Base-by-base conservation (phyloP, 2,888 invertebrate species). In the Eilema griseolum region DNA sequence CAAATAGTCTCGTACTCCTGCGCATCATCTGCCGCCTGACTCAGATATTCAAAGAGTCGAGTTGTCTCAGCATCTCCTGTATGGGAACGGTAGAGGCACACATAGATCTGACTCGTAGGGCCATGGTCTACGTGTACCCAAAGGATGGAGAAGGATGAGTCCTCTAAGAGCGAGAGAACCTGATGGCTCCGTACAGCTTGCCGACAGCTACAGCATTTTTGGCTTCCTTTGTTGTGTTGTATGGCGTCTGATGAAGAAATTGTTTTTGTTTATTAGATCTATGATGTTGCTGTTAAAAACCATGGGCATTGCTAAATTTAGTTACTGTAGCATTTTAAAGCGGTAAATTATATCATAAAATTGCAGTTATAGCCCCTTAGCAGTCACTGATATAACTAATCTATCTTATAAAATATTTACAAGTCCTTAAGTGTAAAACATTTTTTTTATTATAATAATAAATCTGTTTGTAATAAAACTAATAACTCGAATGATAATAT, bases 91-190 rank as follows among this genome's bases (percentile, higher is more conserved):
- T n/a, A n/a, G n/a, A n/a, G n/a, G n/a, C n/a, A n/a, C n/a, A n/a
- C n/a, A n/a, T n/a, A n/a, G n/a, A n/a, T n/a, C n/a, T n/a, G n/a
- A n/a, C n/a, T n/a, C n/a, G n/a, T n/a, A n/a, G n/a, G n/a, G n/a
- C n/a, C n/a, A n/a, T n/a, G n/a, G n/a, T n/a, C n/a, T n/a, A n/a
- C n/a, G n/a, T n/a, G n/a, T n/a, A n/a, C n/a, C n/a, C n/a, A n/a
- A n/a, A n/a, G n/a, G n/a, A n/a, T n/a, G n/a, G n/a, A n/a, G n/a
- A n/a, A n/a, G n/a, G n/a, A n/a, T n/a, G n/a, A n/a, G n/a, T n/a
- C n/a, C n/a, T n/a, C n/a, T n/a, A n/a, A n/a, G n/a, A n/a, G 24
- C 89, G 87, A 0, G 96, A 92, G 85, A 98, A 97, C 76, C 96
- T 94, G 24, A 98, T 87, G 0, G 97, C 96, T 0, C 95, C 95